phyloP scores from a whole-genome alignment of 2,888 invertebrate species.

The Galeruca laticollis region DNA sequence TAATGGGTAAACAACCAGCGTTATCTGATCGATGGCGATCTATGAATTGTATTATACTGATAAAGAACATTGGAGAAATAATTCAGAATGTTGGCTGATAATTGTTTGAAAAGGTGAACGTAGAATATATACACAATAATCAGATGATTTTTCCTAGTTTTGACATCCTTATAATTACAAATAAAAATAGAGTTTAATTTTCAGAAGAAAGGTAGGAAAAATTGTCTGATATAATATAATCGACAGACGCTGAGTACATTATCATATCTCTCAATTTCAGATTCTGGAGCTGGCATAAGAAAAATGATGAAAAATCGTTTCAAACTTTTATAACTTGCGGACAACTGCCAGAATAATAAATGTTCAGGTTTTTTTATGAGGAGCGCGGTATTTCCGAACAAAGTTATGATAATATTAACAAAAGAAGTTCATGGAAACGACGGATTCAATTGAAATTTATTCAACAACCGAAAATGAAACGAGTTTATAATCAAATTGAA shows the following conservation, averaged over 20 bases:
- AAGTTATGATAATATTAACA: not conserved
- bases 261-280: constrained; percentile 41
- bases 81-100: not conserved
- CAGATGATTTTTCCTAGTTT: too few relatives aligned
- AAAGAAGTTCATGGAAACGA: not conserved
- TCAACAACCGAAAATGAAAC: not conserved
- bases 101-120: too few relatives aligned
- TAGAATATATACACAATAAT: too few relatives aligned
- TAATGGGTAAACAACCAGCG: constrained; percentile 43
- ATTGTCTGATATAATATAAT: constrained; percentile 34
- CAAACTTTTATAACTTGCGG: constrained; percentile 34
- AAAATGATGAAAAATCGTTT: constrained; percentile 37
- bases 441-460: not conserved
- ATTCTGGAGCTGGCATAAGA: constrained; percentile 34
- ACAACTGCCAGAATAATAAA: constrained; percentile 34
- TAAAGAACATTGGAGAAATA: constrained; percentile 22
- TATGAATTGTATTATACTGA: constrained; percentile 28
- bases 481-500: not conserved
- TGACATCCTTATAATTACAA: too few relatives aligned
- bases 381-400: not conserved
- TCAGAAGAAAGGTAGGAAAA: not conserved
- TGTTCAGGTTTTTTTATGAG: constrained; percentile 14
- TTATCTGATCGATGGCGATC: constrained; percentile 39
- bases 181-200: too few relatives aligned
- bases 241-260: constrained; percentile 38